A percentile compares a stretch with the other conserved stretches of the same genome.
Evolutionary conservation across 1,140 invertebrate species (phyloP).

Genomic region (Nylanderia fulva): DNA sequence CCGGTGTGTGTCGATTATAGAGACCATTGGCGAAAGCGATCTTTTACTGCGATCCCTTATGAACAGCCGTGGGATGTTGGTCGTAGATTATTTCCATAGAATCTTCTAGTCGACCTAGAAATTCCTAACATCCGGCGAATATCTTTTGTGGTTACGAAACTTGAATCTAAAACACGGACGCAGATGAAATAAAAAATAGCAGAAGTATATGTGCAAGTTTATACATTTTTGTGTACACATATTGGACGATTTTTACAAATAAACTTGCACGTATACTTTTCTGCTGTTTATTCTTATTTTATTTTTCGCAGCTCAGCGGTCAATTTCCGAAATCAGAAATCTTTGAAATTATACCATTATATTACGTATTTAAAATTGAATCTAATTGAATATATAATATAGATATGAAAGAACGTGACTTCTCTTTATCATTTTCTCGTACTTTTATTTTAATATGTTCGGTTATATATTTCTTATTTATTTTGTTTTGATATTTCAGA

Average conservation of each 20-base stretch:
- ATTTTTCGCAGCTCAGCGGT: not conserved
- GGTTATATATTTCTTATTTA: too few relatives aligned
- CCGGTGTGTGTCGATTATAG: conserved; percentile 31
- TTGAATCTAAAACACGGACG: too few relatives aligned
- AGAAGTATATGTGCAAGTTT: too few relatives aligned
- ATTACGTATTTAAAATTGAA: not conserved
- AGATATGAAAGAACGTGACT: not conserved
- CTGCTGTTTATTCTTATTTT: not conserved
- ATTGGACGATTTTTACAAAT: too few relatives aligned
- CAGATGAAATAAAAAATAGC: too few relatives aligned
- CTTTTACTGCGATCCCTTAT: conserved; percentile 62
- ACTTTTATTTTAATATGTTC: not conserved
- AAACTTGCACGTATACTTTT: too few relatives aligned
- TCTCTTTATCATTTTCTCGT: not conserved
- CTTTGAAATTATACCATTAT: not conserved
- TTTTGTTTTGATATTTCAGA: too few relatives aligned
- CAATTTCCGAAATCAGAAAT: too few relatives aligned
- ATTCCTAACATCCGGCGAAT: too few relatives aligned
- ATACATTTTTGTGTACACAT: too few relatives aligned
- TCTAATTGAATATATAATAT: not conserved
- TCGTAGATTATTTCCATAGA: not conserved
- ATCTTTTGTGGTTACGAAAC: not conserved
- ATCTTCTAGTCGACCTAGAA: not conserved
- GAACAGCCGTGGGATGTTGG: conserved; percentile 22
- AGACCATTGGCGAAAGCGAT: conserved; percentile 81